Conservation (phyloP, 2,113 vertebrate species). For the Mirounga angustirostris region DNA sequence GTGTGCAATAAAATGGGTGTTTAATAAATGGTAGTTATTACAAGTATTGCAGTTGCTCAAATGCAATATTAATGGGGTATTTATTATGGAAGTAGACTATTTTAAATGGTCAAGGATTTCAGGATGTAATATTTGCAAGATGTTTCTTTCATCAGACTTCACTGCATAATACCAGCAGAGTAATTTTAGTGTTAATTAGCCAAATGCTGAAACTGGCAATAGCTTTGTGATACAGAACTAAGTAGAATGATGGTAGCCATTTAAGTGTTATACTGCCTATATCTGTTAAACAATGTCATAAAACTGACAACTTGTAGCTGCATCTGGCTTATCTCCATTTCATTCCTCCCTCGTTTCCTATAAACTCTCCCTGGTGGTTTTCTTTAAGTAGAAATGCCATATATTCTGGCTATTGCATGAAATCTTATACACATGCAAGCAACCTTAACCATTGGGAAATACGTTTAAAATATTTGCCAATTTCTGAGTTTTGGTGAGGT, state of each 20-base stretch:
- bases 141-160: slow-evolving; percentile 41
- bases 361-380: slow-evolving; percentile 23
- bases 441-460: neutral
- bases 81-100: neutral
- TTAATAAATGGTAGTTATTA: neutral
- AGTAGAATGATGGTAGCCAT: slow-evolving; percentile 23
- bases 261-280: neutral
- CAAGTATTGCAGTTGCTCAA: neutral
- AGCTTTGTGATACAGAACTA: neutral
- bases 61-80: neutral
- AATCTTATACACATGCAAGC: neutral
- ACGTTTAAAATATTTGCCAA: neutral
- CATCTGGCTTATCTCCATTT: slow-evolving; percentile 62
- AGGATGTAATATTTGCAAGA: neutral
- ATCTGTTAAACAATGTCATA: slow-evolving; percentile 43
- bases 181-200: slow-evolving; percentile 42
- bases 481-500: slow-evolving; percentile 41
- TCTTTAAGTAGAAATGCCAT: slow-evolving; percentile 50
- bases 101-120: neutral
- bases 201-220: neutral
- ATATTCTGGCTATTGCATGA: slow-evolving; percentile 61
- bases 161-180: neutral
- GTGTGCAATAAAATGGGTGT: neutral
- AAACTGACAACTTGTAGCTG: slow-evolving; percentile 61
- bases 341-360: slow-evolving; percentile 39